phyloP scores from a whole-genome alignment of 2,888 invertebrate species.

The Gonocerus acuteangulatus region DNA sequence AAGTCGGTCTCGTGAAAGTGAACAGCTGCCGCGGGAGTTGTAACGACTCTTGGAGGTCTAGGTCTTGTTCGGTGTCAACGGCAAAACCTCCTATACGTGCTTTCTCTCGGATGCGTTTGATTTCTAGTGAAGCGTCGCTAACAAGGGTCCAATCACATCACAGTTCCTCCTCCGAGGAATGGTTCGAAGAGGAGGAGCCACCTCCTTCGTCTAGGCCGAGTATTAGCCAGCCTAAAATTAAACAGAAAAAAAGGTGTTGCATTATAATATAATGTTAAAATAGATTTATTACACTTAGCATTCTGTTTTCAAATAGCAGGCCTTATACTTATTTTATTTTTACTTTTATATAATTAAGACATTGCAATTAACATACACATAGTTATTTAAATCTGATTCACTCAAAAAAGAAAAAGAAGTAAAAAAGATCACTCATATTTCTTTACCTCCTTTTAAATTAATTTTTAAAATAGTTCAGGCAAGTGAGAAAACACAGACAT shows the following conservation, averaged over 20 bases:
- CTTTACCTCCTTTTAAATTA: no score
- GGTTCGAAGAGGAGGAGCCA: conserved; percentile 45
- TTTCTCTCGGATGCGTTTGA: conserved; percentile 40
- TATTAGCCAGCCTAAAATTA: conserved; percentile 1
- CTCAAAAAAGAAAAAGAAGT: no score
- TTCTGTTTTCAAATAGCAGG: not conserved
- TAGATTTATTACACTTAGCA: not conserved
- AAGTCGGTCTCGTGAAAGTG: conserved; percentile 34
- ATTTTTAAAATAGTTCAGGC: no score
- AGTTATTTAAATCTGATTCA: no score
- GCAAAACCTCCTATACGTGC: conserved; percentile 32
- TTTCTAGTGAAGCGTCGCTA: conserved; percentile 41
- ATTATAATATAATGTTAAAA: conserved; percentile 2
- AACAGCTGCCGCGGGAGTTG: conserved; percentile 27
- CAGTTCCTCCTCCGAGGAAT: conserved; percentile 47
- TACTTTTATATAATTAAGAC: no score
- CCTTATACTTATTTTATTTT: no score
- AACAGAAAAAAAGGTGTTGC: conserved; percentile 13
- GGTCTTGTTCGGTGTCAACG: conserved; percentile 36
- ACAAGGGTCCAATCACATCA: conserved; percentile 45
- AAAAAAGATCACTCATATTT: no score
- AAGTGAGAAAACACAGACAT: no score
- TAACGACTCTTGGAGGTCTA: conserved; percentile 35
- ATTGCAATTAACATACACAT: no score
- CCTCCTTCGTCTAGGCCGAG: conserved; percentile 2